Percentiles rank a stretch among this genome's conserved stretches.
Conservation (phyloP, 2,888 invertebrate species). For the Tinea pellionella region DNA sequence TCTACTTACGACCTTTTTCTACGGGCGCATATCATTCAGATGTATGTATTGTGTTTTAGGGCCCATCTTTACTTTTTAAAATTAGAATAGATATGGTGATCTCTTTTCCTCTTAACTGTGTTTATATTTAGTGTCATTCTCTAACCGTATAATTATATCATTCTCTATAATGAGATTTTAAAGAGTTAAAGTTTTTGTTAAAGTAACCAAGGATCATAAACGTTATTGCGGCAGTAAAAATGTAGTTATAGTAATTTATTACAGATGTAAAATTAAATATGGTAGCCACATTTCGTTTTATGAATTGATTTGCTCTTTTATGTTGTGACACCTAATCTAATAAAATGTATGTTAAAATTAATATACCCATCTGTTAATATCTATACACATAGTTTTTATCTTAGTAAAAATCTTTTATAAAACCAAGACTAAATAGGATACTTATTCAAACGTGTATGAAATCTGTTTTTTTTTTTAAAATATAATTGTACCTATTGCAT, state of each 20-base stretch:
- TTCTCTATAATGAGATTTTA: slow-evolving; percentile 60
- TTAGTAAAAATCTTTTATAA: background rate
- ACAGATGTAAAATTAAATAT: slow-evolving; percentile 39
- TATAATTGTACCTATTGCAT: too few relatives aligned
- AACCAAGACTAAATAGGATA: too few relatives aligned
- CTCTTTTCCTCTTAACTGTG: slow-evolving; percentile 33
- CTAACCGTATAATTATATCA: slow-evolving; percentile 58
- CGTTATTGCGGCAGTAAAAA: slow-evolving; percentile 60
- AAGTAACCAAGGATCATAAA: slow-evolving; percentile 58
- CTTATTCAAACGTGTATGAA: too few relatives aligned
- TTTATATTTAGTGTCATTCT: slow-evolving; percentile 25
- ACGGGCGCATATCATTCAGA: background rate
- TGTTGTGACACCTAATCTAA: slow-evolving; percentile 18
- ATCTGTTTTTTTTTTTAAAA: too few relatives aligned
- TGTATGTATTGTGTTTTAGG: slow-evolving; percentile 57
- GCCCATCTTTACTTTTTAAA: slow-evolving; percentile 70
- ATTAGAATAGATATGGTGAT: slow-evolving; percentile 51
- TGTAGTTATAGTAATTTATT: slow-evolving; percentile 60
- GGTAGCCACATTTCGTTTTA: slow-evolving; percentile 38
- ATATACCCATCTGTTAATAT: background rate
- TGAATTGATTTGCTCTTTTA: slow-evolving; percentile 39
- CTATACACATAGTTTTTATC: background rate
- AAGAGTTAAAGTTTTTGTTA: slow-evolving; percentile 61
- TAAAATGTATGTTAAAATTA: background rate
- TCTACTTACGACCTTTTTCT: slow-evolving; percentile 42